Conservation (phyloP, 2,888 invertebrate genomes). For the Caradrina clavipalpis region DNA sequence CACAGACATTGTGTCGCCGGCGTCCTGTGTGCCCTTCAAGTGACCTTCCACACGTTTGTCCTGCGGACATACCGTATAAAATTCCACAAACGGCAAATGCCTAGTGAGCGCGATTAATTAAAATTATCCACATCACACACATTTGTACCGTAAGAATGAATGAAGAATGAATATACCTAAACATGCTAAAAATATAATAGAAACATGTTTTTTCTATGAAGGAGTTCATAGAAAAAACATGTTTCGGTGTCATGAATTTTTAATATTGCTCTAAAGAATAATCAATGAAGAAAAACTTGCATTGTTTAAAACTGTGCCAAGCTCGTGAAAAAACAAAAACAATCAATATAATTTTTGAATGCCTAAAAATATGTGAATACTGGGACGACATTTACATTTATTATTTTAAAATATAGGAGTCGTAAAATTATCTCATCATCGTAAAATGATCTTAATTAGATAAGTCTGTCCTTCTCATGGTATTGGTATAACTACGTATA, state of each 20-base stretch:
- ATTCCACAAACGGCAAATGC: background rate
- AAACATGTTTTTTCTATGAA: too few relatives aligned
- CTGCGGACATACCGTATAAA: constrained; percentile 22
- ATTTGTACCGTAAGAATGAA: constrained; percentile 9
- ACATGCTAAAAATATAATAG: constrained; percentile 22
- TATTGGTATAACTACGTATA: constrained; percentile 18
- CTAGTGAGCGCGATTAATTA: background rate
- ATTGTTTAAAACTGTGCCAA: constrained; percentile 14
- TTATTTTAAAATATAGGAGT: background rate
- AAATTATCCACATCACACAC: background rate
- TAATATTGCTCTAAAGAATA: constrained; percentile 2
- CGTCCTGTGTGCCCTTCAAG: constrained; percentile 71
- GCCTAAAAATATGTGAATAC: background rate
- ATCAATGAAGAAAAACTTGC: background rate
- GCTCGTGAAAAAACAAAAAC: constrained; percentile 11
- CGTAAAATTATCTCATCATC: constrained; percentile 5
- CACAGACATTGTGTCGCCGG: constrained; percentile 70
- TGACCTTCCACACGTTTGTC: constrained; percentile 71
- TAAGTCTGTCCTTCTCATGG: constrained; percentile 19
- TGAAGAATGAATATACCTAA: constrained; percentile 9
- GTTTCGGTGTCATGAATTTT: background rate
- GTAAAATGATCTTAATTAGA: constrained; percentile 38
- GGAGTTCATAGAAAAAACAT: constrained; percentile 1
- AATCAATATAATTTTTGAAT: background rate
- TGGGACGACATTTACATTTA: background rate